phyloP scores from a whole-genome alignment of 2,797 vertebrate species.

The Knipowitschia caucasica region DNA sequence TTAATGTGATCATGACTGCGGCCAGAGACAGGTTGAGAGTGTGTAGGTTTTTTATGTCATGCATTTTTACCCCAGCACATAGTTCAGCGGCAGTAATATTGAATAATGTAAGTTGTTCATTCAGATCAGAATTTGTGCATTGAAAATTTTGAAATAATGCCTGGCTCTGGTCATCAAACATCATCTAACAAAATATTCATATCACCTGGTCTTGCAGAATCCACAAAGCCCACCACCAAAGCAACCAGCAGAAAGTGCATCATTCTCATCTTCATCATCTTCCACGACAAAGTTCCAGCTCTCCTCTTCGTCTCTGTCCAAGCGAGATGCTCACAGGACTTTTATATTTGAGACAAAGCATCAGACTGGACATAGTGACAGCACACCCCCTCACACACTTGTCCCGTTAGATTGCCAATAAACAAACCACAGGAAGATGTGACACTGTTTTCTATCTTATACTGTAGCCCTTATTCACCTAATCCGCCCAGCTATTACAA shows the following conservation, averaged over 20 bases:
- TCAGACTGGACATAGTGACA: constrained; percentile 35
- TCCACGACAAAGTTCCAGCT: constrained; percentile 4
- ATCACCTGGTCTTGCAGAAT: constrained; percentile 50
- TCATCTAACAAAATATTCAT: too few relatives aligned
- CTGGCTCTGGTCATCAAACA: too few relatives aligned
- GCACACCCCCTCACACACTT: constrained; percentile 25
- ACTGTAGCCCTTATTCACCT: neutral
- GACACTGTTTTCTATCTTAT: constrained; percentile 4
- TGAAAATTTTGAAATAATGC: too few relatives aligned
- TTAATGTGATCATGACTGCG: too few relatives aligned
- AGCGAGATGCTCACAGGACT: neutral
- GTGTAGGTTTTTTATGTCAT: too few relatives aligned
- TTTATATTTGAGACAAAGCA: constrained; percentile 41
- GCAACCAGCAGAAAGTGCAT: constrained; percentile 32
- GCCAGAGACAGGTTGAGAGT: too few relatives aligned
- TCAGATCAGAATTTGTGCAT: neutral
- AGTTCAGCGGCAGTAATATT: too few relatives aligned
- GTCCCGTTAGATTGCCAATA: neutral
- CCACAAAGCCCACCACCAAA: constrained; percentile 12
- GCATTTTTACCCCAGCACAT: too few relatives aligned
- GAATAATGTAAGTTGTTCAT: too few relatives aligned
- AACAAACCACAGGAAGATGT: constrained; percentile 5
- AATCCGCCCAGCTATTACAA: neutral
- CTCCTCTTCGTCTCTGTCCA: neutral
- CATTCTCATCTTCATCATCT: constrained; percentile 29